Evolutionary conservation across 2,888 invertebrate species (phyloP).

Genomic region (Ormia ochracea): DNA sequence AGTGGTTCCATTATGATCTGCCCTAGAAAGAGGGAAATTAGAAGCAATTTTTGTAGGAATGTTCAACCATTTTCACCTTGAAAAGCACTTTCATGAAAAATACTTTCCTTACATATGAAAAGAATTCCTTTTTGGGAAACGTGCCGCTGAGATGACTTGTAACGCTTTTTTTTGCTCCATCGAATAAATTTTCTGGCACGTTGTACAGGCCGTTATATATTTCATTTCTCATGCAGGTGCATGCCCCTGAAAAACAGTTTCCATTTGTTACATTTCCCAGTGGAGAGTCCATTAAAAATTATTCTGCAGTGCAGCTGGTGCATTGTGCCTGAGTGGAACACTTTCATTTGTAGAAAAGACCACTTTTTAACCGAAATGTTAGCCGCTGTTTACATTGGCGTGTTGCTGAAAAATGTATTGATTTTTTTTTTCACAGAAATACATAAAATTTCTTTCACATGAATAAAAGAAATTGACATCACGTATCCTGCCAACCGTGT

Average conservation of each 20-base stretch:
- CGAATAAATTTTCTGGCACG: too few relatives aligned
- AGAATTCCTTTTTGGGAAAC: too few relatives aligned
- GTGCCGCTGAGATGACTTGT: too few relatives aligned
- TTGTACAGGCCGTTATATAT: too few relatives aligned
- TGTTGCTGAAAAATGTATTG: background rate
- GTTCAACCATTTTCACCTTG: too few relatives aligned
- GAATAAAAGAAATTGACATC: background rate
- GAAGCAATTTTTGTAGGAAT: too few relatives aligned
- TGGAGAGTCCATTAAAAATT: conserved; percentile 11
- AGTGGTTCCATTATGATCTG: too few relatives aligned
- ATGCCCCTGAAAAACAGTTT: background rate
- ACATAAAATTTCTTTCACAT: background rate
- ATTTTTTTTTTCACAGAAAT: conserved; percentile 9
- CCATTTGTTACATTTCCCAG: background rate
- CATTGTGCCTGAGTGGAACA: background rate
- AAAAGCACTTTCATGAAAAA: too few relatives aligned
- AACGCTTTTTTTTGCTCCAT: too few relatives aligned
- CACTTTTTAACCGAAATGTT: background rate
- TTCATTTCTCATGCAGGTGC: background rate
- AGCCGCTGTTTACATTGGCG: background rate
- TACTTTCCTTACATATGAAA: too few relatives aligned
- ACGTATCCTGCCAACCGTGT: background rate
- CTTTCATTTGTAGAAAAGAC: background rate
- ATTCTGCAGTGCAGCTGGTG: conserved; percentile 18
- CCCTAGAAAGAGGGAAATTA: too few relatives aligned